Evolutionary conservation across 2,888 invertebrate genomes (phyloP), one percentile per base, ranked within the genome.

Genomic region (Schizotus pectinicornis): DNA sequence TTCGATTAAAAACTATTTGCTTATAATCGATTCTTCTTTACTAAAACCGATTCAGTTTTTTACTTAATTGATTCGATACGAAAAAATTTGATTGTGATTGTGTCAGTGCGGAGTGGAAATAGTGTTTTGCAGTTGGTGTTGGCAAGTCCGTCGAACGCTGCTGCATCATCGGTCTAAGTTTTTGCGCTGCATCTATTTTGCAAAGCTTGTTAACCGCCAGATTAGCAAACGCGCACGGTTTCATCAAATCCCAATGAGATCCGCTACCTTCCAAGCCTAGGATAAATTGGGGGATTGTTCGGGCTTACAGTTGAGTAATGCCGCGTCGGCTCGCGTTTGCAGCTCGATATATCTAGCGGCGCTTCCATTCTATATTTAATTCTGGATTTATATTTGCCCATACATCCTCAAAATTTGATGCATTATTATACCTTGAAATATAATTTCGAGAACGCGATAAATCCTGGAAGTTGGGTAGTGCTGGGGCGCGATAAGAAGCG

Each of bases 231-330:
- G 75, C 75, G 75, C 76, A 70, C 75, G 76, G 78, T 80, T 79
- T 78, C 80, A 79, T 80, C 80, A 80, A 80, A 80, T 79, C 79
- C 79, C 79, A 79, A 78, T 77, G 79, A 79, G 79, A 79, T 78
- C 77, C 78, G 75, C 74, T 74, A 75, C 76, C 76, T 75, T 77
- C 76, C 74, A 69, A 73, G 75, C 74, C 75, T 72, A 67, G 78
- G 78, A 79, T 79, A 79, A 79, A 79, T 79, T 79, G 79, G 78
- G 79, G 79, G 78, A 78, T 79, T 78, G 77, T 74, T 76, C 75
- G 70, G 77, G 78, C 77, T 79, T 79, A 77, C 74, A 73, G 79
- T 77, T 78, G 78, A 79, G 77, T 79, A 79, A 79, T 79, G 78
- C 75, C 74, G 74, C 77, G 78, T 79, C 80, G 77, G 70, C 70